Evolutionary conservation across 1,140 invertebrate genomes (phyloP).

Genomic region (Drosophila bocki): DNA sequence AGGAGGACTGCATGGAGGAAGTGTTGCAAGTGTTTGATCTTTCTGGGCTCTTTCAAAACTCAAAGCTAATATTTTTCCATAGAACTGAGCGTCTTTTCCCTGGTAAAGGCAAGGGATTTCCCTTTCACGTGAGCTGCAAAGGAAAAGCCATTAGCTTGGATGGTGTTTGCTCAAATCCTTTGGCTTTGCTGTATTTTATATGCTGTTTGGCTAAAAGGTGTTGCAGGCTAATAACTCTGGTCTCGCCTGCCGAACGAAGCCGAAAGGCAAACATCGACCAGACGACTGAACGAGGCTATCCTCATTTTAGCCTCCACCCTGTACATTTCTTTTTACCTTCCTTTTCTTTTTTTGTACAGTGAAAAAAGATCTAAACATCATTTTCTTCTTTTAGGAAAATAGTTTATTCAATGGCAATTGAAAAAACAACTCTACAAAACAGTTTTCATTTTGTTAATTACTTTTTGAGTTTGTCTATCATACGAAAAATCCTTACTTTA

Average conservation of each 20-base stretch:
- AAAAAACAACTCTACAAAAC: too few relatives aligned
- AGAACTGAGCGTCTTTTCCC: neutral
- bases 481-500: neutral
- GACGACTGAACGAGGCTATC: conserved; percentile 26
- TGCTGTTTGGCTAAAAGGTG: conserved; percentile 58
- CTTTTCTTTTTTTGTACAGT: neutral
- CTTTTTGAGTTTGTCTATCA: neutral
- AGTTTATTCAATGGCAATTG: neutral
- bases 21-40: conserved; percentile 21
- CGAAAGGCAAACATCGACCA: conserved; percentile 62
- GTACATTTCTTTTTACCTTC: conserved; percentile 2
- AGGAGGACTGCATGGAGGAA: conserved; percentile 15
- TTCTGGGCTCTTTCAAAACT: conserved; percentile 1
- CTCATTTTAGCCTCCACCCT: conserved; percentile 4
- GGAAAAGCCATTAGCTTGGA: conserved; percentile 34
- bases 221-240: conserved; percentile 76
- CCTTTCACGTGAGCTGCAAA: conserved; percentile 12
- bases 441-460: neutral
- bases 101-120: conserved; percentile 16
- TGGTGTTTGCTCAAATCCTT: conserved; percentile 57
- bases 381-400: neutral
- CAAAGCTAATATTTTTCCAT: conserved; percentile 6
- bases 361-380: neutral
- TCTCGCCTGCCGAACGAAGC: conserved; percentile 53
- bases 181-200: conserved; percentile 15